Base-by-base conservation (phyloP, 1,140 invertebrate genomes). In the Physella acuta region DNA sequence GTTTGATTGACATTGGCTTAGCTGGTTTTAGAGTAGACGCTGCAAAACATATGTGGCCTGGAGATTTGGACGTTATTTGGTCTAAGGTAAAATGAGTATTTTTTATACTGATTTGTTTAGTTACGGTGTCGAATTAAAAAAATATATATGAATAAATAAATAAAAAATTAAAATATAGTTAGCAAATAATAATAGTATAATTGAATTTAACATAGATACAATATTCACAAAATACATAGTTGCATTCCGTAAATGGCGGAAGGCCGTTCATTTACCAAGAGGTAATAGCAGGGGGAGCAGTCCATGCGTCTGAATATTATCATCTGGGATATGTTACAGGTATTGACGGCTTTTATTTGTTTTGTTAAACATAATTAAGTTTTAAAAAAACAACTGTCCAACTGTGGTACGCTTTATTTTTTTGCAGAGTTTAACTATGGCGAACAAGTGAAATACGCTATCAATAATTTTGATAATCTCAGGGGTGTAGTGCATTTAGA, bases 1-100 rank as follows among this genome's bases (percentile, higher is more conserved):
- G 73, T 61, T 51, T 92, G 0, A 88, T 94, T 59, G 88, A 89
- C 52, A 78, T 89, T 52, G 93, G 93, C 28, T 91, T 94, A 2
- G 93, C 92, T 80, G 93, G 93, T 62, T 79, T 80, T 52, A 64
- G 78, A 58, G 63, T 80, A 20, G 79, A 81, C 56, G 76, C 76
- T 8, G 71, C 74, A 20, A 79, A 78, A 37, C 75, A 79, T 65
- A 78, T 80, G 75, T 79, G 79, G 78, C 75, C 79, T 28, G 59
- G 51, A 24, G 78, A 80, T 64, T 34, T 80, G 8, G 59, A 53
- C 0, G 63, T 49, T 28, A 74, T 79, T 34, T 64, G 56, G 1
- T 49, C 90, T 88, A 69, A 79, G 85, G 52, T 68, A 39, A n/a
- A n/a, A n/a, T n/a, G n/a, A n/a, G n/a, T n/a, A n/a, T n/a, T n/a